Percentiles rank a stretch among this genome's conserved stretches.
These are phyloP conservation scores for Cynaeus angustus DNA, from an alignment of 2,888 invertebrate genomes.

Conservation along the genomic window DNA sequence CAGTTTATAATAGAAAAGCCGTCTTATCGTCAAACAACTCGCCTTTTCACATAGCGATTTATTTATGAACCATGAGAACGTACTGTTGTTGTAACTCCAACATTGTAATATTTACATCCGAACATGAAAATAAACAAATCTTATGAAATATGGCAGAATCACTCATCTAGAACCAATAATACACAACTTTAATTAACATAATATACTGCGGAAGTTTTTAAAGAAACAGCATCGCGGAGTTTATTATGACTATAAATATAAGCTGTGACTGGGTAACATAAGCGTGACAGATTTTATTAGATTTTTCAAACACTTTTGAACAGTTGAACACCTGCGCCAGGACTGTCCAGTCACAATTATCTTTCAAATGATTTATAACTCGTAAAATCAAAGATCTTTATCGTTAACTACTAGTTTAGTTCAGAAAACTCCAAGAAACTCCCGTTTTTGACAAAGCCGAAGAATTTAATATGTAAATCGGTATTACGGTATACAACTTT, in stretches of 20 bases:
- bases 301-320: no score
- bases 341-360: neutral
- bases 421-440: neutral
- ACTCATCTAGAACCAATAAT: constrained; percentile 15
- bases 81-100: constrained; percentile 6
- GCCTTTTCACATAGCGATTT: constrained; percentile 27
- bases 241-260: no score
- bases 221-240: neutral
- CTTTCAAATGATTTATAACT: neutral
- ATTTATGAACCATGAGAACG: constrained; percentile 38
- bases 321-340: neutral
- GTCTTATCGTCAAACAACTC: constrained; percentile 37
- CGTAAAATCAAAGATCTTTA: no score
- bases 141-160: constrained; percentile 15
- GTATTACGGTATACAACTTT: no score
- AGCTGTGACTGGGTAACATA: no score
- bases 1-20: constrained; percentile 29
- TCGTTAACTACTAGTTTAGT: no score
- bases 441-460: neutral
- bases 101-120: constrained; percentile 15
- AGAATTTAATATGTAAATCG: no score
- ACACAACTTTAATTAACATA: neutral
- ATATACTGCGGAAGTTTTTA: neutral
- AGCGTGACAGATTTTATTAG: no score
- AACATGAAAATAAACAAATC: constrained; percentile 24